Conservation (phyloP, 2,113 vertebrate species). For the Pristiophorus japonicus region DNA sequence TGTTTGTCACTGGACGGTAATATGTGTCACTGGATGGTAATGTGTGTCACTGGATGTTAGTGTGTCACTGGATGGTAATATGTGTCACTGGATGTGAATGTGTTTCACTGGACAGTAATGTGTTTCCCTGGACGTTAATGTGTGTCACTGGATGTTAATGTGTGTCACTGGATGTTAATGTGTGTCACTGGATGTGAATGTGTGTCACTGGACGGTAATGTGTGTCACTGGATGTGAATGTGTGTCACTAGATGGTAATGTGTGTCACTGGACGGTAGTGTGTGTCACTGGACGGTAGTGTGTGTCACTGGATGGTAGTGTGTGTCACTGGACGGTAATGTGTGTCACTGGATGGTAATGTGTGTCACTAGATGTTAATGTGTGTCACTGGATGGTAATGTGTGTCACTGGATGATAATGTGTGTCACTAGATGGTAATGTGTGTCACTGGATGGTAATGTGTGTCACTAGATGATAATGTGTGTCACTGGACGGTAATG, state of each 20-base stretch:
- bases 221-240: neutral
- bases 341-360: conserved; percentile 40
- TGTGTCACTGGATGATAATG: neutral
- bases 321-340: neutral
- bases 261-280: conserved; percentile 40
- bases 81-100: conserved; percentile 40
- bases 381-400: no score
- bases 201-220: neutral
- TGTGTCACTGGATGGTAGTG: neutral
- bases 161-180: neutral
- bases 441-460: conserved; percentile 40
- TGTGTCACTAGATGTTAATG: neutral
- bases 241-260: neutral
- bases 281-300: neutral
- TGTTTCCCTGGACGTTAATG: no score
- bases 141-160: neutral
- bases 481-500: no score
- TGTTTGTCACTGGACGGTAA: conserved; percentile 40
- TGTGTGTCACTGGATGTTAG: neutral
- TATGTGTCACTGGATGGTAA: neutral
- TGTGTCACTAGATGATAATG: neutral
- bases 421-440: neutral
- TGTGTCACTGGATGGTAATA: neutral
- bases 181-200: conserved; percentile 40
- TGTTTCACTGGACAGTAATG: neutral